Conservation (phyloP, 1,140 invertebrate genomes). For the Heliconius nattereri region DNA sequence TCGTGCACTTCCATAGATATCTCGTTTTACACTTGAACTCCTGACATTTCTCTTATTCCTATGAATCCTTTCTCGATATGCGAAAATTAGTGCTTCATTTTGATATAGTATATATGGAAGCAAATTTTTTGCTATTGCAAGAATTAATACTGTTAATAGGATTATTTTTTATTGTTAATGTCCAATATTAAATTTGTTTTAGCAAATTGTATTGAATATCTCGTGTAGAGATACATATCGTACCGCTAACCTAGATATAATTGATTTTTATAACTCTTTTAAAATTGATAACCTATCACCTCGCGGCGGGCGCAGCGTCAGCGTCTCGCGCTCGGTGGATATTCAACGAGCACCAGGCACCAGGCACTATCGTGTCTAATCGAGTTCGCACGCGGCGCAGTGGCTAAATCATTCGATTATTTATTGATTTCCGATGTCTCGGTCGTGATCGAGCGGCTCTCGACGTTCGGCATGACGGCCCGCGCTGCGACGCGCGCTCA, state of each 20-base stretch:
- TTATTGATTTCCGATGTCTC: constrained; percentile 80
- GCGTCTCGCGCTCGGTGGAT: constrained; percentile 48
- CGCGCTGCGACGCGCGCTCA: constrained; percentile 59
- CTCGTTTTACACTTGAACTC: constrained; percentile 41
- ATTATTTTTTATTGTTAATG: neutral
- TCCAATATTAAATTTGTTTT: constrained; percentile 48
- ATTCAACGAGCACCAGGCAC: constrained; percentile 64
- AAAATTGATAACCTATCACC: constrained; percentile 69
- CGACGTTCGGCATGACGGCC: constrained; percentile 67
- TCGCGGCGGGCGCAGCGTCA: constrained; percentile 40
- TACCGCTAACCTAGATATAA: constrained; percentile 66
- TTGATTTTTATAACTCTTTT: constrained; percentile 59
- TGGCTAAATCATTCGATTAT: constrained; percentile 80
- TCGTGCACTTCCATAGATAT: constrained; percentile 42
- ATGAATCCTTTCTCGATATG: constrained; percentile 32
- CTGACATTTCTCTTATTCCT: constrained; percentile 36
- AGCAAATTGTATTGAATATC: constrained; percentile 57
- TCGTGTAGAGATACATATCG: constrained; percentile 57
- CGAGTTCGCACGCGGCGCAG: constrained; percentile 78
- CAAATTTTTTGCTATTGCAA: too few relatives aligned
- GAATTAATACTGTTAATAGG: too few relatives aligned
- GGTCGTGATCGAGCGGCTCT: constrained; percentile 75
- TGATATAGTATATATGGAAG: too few relatives aligned
- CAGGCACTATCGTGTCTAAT: constrained; percentile 76
- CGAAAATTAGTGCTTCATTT: constrained; percentile 19